Evolutionary conservation across 2,888 invertebrate genomes (phyloP).

Genomic region (Melinaea menophilus): DNA sequence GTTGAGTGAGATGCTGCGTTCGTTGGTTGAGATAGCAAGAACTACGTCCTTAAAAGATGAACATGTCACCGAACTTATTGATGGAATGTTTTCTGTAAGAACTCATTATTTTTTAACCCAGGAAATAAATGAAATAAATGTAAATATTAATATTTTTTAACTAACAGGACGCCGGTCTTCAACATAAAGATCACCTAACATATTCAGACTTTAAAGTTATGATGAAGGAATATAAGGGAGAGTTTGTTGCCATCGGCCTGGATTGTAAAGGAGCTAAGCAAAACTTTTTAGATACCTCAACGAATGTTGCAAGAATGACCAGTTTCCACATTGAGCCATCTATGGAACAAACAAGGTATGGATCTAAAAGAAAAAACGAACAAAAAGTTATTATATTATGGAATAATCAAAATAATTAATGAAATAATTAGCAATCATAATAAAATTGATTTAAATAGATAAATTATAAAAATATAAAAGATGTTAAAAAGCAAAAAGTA

Average conservation of each 20-base stretch:
- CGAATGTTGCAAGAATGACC: slow-evolving; percentile 96
- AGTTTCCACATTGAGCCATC: slow-evolving; percentile 93
- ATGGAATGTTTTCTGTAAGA: slow-evolving; percentile 92
- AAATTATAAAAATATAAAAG: not conserved
- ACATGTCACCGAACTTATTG: slow-evolving; percentile 93
- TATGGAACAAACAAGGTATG: slow-evolving; percentile 80
- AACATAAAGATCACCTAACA: slow-evolving; percentile 92
- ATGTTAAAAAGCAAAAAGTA: not conserved
- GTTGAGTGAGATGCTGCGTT: slow-evolving; percentile 94
- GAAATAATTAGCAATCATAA: too few relatives aligned
- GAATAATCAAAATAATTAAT: too few relatives aligned
- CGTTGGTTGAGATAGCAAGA: slow-evolving; percentile 94
- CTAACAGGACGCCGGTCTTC: slow-evolving; percentile 88
- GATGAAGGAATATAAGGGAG: slow-evolving; percentile 98
- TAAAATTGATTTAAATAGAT: too few relatives aligned
- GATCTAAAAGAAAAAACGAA: not conserved
- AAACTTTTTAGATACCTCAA: slow-evolving; percentile 95
- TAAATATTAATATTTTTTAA: slow-evolving; percentile 9
- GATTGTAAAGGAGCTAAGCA: slow-evolving; percentile 97
- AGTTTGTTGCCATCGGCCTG: slow-evolving; percentile 95
- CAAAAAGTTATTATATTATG: not conserved
- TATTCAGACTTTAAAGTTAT: slow-evolving; percentile 95
- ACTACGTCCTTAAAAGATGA: slow-evolving; percentile 94
- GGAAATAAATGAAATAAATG: not conserved
- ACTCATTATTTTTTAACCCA: not conserved